Evolutionary conservation across 2,888 invertebrate species (phyloP), one percentile per base, ranked within the genome.

Genomic region (Platycheirus rosarum): DNA sequence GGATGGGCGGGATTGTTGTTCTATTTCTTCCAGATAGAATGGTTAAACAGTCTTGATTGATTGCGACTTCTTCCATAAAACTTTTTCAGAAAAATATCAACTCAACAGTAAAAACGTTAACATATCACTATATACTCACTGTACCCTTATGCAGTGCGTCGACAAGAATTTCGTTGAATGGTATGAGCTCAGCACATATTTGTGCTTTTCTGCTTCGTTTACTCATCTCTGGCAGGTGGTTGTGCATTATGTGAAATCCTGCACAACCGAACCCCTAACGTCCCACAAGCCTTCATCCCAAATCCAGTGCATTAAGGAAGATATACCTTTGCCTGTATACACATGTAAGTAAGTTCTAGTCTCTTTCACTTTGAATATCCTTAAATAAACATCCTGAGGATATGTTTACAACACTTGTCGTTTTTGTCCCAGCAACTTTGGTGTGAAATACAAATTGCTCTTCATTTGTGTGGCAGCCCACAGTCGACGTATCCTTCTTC

Each of bases 371-470:
- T 57, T 68, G 77, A 82, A 82, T 82, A 71, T 82, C 82, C 82
- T 77, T 53, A 71, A 80, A 80, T 80, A 80, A 80, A 80, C 70
- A 75, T 80, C 70, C 60, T 44, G 23, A 55, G 77, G 68, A 77
- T 73, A 76, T 73, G 82, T 76, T 46, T 37, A 49, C 46, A 69
- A 57, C 60, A 49, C 70, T 55, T n/a, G 48, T 62, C 57, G 48
- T 44, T 60, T 7, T 13, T 29, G n/a, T 53, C 35, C 35, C 66
- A 51, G 42, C 51, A 75, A 70, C 65, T 69, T n/a, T 76, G 62
- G 82, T 73, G 77, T 76, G 77, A 82, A 73, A 82, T 73, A 77
- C 66, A 82, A 77, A 73, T 73, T 73, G 76, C 82, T 73, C 71
- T 77, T 82, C 82, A 82, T 82, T 77, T 77, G 49, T 68, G 29